Percentiles rank a stretch among this genome's conserved stretches.
phyloP scores from a whole-genome alignment of 2,797 vertebrate genomes.

The Tachyglossus aculeatus region DNA sequence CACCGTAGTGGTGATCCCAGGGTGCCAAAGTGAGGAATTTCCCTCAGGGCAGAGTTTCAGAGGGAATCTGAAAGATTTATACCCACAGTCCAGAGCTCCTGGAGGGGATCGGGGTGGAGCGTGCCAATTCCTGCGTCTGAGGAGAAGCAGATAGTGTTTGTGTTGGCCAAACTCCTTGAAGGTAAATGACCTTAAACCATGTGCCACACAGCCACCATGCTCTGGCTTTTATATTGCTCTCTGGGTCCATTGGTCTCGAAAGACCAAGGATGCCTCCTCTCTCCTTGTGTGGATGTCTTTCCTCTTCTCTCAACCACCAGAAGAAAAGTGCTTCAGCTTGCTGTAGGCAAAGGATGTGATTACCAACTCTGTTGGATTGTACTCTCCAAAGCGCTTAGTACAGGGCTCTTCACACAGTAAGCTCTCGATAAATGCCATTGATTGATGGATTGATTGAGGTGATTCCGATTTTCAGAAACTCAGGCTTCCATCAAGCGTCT shows the following conservation, averaged over 20 bases:
- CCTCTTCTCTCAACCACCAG: no score
- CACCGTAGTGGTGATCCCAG: slow-evolving; percentile 8
- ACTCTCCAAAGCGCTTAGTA: no score
- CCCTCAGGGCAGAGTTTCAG: slow-evolving; percentile 33
- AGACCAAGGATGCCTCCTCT: slow-evolving; percentile 4
- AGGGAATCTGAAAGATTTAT: slow-evolving; percentile 50
- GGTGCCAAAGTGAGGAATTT: slow-evolving; percentile 29
- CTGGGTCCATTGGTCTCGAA: slow-evolving; percentile 16
- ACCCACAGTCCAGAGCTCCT: slow-evolving; percentile 42
- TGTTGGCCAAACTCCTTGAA: slow-evolving; percentile 39
- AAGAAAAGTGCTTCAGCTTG: no score
- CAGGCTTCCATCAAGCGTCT: no score
- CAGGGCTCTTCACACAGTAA: no score
- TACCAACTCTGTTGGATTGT: no score
- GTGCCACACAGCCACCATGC: not conserved
- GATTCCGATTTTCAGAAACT: no score
- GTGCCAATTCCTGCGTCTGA: slow-evolving; percentile 41
- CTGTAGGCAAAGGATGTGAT: no score
- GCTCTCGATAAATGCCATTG: no score
- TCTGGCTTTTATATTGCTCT: slow-evolving; percentile 40
- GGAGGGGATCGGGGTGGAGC: slow-evolving; percentile 49
- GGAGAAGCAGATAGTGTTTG: slow-evolving; percentile 43
- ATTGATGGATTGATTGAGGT: no score
- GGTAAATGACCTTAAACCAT: slow-evolving; percentile 32
- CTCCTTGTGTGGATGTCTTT: no score